These are phyloP conservation scores for Apeltes quadracus DNA, from an alignment of 2,113 vertebrate species.

Conservation along the genomic window DNA sequence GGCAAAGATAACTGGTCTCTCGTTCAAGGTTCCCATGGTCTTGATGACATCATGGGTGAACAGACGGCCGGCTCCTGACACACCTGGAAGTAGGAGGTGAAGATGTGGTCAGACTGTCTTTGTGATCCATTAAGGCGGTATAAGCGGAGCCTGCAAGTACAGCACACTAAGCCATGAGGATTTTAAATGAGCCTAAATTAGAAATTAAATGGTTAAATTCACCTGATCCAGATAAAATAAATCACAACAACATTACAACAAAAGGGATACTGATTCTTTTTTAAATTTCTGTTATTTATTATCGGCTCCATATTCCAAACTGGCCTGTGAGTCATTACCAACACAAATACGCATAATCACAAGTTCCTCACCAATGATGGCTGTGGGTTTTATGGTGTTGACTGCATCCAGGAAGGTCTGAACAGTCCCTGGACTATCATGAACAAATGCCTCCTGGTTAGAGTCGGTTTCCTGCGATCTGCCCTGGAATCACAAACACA, in stretches of 20 bases:
- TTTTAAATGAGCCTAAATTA: not conserved
- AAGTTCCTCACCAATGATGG: slow-evolving; percentile 86
- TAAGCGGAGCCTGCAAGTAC: not conserved
- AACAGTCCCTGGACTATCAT: slow-evolving; percentile 82
- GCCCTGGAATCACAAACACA: slow-evolving; percentile 59
- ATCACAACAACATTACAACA: not conserved
- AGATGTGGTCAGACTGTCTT: not conserved
- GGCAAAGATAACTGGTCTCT: slow-evolving; percentile 92
- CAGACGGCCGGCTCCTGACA: slow-evolving; percentile 91
- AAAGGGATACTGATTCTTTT: not conserved
- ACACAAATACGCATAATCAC: not conserved
- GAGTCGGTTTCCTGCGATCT: slow-evolving; percentile 81
- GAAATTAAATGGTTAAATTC: not conserved
- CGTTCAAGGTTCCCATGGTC: slow-evolving; percentile 89
- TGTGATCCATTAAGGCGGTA: not conserved
- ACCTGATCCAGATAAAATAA: not conserved
- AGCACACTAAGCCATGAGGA: not conserved
- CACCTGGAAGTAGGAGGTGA: slow-evolving; percentile 78
- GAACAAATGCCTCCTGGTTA: slow-evolving; percentile 89
- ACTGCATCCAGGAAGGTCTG: slow-evolving; percentile 91
- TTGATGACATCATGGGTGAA: slow-evolving; percentile 89
- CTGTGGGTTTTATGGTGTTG: slow-evolving; percentile 88
- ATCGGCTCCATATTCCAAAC: not conserved
- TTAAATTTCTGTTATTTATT: not conserved
- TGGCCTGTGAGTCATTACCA: not conserved